phyloP scores from a whole-genome alignment of 2,888 invertebrate species.

The Aphrophora alni region DNA sequence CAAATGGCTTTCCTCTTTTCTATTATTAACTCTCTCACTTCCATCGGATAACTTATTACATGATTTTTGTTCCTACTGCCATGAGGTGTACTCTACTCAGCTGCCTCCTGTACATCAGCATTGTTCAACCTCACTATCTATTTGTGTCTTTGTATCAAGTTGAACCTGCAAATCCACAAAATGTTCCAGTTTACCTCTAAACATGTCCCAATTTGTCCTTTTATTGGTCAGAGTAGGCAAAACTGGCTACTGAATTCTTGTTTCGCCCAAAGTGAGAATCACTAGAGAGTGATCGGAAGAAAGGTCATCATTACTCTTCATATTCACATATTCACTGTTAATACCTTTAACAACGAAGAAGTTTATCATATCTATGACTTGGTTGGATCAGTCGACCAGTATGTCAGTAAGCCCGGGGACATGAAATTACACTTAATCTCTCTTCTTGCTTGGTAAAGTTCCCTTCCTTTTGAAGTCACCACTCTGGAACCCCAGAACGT shows the following conservation, averaged over 20 bases:
- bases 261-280: neutral
- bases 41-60: neutral
- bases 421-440: neutral
- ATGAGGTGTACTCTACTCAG: no score
- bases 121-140: neutral
- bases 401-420: neutral
- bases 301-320: neutral
- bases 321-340: neutral
- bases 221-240: neutral
- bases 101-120: neutral
- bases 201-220: neutral
- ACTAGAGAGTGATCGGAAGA: slow-evolving; percentile 14
- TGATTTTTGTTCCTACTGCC: neutral
- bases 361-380: slow-evolving; percentile 10
- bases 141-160: neutral
- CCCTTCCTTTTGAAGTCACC: neutral
- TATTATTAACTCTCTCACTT: neutral
- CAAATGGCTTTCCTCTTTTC: neutral
- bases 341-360: slow-evolving; percentile 11
- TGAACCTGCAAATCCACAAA: neutral
- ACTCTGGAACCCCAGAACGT: neutral
- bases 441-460: neutral
- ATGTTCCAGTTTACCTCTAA: neutral
- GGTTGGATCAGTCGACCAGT: slow-evolving; percentile 3
- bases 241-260: neutral